Evolutionary conservation across 1,140 invertebrate species (phyloP).

Genomic region (Gyrodactylus bullatarudis): DNA sequence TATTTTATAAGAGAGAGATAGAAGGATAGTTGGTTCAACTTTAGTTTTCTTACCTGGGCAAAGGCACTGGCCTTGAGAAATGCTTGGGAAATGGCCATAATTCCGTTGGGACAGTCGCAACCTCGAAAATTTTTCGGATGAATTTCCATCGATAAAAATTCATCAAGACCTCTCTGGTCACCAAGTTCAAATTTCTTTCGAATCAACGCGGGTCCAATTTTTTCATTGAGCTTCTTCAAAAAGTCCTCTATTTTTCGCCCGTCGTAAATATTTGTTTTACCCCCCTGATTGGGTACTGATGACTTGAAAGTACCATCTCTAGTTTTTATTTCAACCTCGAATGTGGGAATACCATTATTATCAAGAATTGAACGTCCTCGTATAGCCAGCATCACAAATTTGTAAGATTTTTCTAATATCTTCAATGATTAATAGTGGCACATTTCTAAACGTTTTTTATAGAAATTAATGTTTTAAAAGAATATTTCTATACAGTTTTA

Average conservation of each 20-base stretch:
- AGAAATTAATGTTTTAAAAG: too few species aligned
- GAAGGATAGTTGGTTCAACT: too few species aligned
- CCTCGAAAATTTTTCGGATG: neutral
- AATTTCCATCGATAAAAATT: neutral
- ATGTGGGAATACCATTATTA: neutral
- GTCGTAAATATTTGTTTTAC: neutral
- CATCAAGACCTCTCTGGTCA: neutral
- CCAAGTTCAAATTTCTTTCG: neutral
- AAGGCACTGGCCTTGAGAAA: neutral
- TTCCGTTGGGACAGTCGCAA: neutral
- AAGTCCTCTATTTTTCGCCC: neutral
- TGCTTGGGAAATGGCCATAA: neutral
- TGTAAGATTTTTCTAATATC: neutral
- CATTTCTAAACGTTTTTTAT: too few species aligned
- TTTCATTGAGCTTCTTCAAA: neutral
- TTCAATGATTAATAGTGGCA: neutral
- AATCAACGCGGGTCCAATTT: neutral
- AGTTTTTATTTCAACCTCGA: neutral
- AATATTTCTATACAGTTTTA: too few species aligned
- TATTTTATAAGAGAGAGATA: too few species aligned
- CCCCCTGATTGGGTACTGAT: neutral
- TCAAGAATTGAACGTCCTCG: neutral
- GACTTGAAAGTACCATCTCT: neutral
- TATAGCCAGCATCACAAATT: neutral
- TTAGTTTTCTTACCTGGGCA: too few species aligned